Evolutionary conservation across 2,797 vertebrate species (phyloP).

Genomic region (Lycodopsis pacificus): DNA sequence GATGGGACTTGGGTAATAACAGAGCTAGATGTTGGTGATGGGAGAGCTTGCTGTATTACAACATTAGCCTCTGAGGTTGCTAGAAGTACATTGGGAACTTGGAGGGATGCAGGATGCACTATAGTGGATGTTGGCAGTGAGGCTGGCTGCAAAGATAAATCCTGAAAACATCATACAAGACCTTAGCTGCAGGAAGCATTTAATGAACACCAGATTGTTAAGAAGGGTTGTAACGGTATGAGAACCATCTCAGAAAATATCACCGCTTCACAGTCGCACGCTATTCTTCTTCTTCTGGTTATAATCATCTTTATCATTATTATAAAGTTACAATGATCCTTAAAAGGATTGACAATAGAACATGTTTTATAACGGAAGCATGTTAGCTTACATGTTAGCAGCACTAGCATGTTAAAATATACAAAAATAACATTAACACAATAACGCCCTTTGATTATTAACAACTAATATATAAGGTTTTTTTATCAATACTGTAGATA

Average conservation of each 20-base stretch:
- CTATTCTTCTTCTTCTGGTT: no score
- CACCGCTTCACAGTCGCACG: no score
- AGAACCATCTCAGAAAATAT: background rate
- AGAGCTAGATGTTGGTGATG: slow-evolving; percentile 99
- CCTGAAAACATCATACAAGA: slow-evolving; percentile 91
- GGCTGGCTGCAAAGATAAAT: slow-evolving; percentile 94
- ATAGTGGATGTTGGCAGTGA: slow-evolving; percentile 97
- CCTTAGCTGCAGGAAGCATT: slow-evolving; percentile 78
- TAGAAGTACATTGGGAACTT: slow-evolving; percentile 98
- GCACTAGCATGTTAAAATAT: background rate
- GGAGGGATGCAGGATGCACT: slow-evolving; percentile 96
- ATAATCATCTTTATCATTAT: background rate
- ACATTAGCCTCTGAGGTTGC: slow-evolving; percentile 97
- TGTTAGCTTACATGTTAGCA: background rate
- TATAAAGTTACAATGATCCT: background rate
- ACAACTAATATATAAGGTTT: no score
- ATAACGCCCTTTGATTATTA: no score
- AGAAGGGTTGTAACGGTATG: background rate
- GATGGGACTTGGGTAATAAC: slow-evolving; percentile 99
- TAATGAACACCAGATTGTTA: slow-evolving; percentile 52
- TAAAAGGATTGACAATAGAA: background rate
- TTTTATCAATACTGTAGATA: background rate
- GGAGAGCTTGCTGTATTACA: slow-evolving; percentile 98
- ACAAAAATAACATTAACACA: background rate
- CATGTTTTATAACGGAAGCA: background rate